Evolutionary conservation across 2,888 invertebrate species (phyloP).

Genomic region (Fragum sueziense): DNA sequence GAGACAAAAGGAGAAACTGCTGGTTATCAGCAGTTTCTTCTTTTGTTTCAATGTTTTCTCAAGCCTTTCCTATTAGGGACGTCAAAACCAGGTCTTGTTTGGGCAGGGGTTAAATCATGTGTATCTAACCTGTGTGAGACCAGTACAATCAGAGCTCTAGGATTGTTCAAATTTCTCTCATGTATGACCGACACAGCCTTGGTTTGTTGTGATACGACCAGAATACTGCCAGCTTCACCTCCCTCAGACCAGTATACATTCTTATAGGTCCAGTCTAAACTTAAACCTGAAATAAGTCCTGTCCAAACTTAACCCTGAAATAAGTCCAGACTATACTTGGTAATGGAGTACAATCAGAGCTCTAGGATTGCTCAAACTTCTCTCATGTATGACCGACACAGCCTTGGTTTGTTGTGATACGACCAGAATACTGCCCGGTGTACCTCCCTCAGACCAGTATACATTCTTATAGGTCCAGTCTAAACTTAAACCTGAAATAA

Average conservation of each 20-base stretch:
- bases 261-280: conserved; percentile 58
- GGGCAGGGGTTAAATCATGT: too few relatives aligned
- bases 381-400: conserved; percentile 11
- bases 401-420: conserved; percentile 28
- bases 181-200: conserved; percentile 2
- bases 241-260: conserved; percentile 51
- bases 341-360: conserved; percentile 34
- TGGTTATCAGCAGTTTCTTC: too few relatives aligned
- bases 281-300: conserved; percentile 54
- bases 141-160: conserved; percentile 34
- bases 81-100: too few relatives aligned
- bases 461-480: conserved; percentile 60
- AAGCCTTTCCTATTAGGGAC: too few relatives aligned
- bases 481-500: conserved; percentile 54
- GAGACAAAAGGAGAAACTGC: too few relatives aligned
- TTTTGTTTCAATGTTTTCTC: too few relatives aligned
- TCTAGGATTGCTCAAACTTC: conserved; percentile 26
- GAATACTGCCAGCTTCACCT: conserved; percentile 25
- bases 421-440: conserved; percentile 31
- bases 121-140: conserved; percentile 36
- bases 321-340: too few relatives aligned
- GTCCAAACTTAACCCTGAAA: too few relatives aligned
- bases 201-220: conserved; percentile 33
- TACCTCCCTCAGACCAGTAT: conserved; percentile 38
- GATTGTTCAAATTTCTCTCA: conserved; percentile 16